These are phyloP conservation scores for Lagopus leucura DNA, from an alignment of 2,113 vertebrate genomes.

Conservation along the genomic window DNA sequence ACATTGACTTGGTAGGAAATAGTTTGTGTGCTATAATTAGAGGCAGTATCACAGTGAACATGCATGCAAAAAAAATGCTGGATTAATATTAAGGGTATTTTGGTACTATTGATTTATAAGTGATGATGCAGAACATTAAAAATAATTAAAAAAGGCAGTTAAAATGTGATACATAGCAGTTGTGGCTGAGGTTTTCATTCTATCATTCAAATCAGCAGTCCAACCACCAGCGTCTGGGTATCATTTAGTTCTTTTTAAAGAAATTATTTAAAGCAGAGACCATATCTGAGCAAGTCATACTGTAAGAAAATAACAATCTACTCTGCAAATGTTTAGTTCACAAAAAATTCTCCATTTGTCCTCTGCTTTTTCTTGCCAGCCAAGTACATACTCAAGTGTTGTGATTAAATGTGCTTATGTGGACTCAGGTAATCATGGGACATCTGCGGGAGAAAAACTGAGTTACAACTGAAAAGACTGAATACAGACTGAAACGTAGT, in stretches of 20 bases:
- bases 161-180: neutral
- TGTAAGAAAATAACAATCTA: neutral
- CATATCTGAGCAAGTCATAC: neutral
- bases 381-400: neutral
- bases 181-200: neutral
- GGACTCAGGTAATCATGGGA: neutral
- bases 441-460: neutral
- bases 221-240: neutral
- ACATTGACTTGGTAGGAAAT: neutral
- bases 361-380: neutral
- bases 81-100: neutral
- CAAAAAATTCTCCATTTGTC: fast-evolving
- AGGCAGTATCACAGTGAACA: neutral
- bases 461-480: neutral
- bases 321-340: neutral
- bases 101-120: neutral
- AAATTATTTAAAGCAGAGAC: neutral
- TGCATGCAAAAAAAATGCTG: neutral
- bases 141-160: neutral
- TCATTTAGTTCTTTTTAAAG: neutral
- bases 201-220: neutral
- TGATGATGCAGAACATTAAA: neutral
- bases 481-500: neutral
- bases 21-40: neutral
- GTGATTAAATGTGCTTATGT: fast-evolving